phyloP scores from a whole-genome alignment of 30 jellyfish, hydroid and myxozoan genomes.

The Catostylus mosaicus region DNA sequence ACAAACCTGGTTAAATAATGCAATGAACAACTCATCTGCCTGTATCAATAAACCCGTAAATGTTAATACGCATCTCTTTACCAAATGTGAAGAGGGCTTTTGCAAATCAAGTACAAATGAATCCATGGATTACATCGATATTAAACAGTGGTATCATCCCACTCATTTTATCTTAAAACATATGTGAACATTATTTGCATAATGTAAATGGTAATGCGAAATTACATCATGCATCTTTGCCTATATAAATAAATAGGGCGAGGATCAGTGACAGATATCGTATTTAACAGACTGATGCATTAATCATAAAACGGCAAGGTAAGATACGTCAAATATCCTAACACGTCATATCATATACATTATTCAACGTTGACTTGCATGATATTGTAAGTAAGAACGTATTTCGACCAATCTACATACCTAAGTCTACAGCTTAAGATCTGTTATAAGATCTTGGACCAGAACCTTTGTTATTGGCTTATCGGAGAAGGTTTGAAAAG shows the following conservation, averaged over 20 bases:
- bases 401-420: no score
- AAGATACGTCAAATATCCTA: no score
- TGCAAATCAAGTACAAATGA: conserved; percentile 2
- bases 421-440: no score
- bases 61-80: background rate
- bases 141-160: background rate
- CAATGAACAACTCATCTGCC: background rate
- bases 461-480: no score
- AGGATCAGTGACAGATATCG: background rate
- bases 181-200: background rate
- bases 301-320: background rate
- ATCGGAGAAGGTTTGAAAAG: no score
- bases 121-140: background rate
- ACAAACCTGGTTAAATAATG: background rate
- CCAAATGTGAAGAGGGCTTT: background rate
- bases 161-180: background rate
- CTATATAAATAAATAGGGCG: no score
- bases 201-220: background rate
- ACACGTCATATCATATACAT: no score
- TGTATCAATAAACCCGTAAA: background rate
- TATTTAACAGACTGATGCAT: background rate
- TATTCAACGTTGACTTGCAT: no score
- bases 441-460: no score
- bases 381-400: no score
- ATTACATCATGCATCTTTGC: background rate